These are phyloP conservation scores for Rhamphomyia laevipes DNA, from an alignment of 2,888 invertebrate species.

Conservation along the genomic window DNA sequence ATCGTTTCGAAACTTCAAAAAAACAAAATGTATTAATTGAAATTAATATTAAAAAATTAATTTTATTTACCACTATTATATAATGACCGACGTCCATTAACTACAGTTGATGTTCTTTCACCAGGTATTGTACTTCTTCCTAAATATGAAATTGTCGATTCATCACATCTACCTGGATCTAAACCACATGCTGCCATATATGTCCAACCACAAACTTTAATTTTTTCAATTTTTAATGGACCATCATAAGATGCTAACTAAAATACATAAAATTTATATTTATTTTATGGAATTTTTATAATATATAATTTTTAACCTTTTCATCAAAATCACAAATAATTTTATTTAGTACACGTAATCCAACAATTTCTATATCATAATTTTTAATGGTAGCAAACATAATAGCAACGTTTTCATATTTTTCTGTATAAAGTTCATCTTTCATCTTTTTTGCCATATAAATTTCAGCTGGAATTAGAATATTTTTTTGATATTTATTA, in stretches of 20 bases:
- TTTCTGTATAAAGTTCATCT: constrained; percentile 75
- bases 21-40: neutral
- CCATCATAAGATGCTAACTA: constrained; percentile 47
- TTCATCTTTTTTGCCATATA: constrained; percentile 58
- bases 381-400: constrained; percentile 93
- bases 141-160: constrained; percentile 29
- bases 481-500: neutral
- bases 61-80: constrained; percentile 31
- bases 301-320: constrained; percentile 21
- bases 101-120: constrained; percentile 21
- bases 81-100: constrained; percentile 35
- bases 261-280: neutral
- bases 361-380: constrained; percentile 54
- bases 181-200: constrained; percentile 96
- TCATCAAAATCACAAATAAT: constrained; percentile 91
- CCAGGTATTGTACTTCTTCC: constrained; percentile 18
- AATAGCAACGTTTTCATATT: constrained; percentile 80
- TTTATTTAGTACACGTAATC: constrained; percentile 67
- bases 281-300: neutral
- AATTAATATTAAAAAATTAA: neutral
- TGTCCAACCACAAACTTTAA: constrained; percentile 92
- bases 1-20: constrained; percentile 38
- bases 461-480: constrained; percentile 51
- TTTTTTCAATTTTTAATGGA: constrained; percentile 76
- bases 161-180: constrained; percentile 53